Percentiles rank a stretch among this genome's conserved stretches.
These are phyloP conservation scores for Stenoptilia bipunctidactyla DNA, from an alignment of 2,888 invertebrate species.

Conservation along the genomic window DNA sequence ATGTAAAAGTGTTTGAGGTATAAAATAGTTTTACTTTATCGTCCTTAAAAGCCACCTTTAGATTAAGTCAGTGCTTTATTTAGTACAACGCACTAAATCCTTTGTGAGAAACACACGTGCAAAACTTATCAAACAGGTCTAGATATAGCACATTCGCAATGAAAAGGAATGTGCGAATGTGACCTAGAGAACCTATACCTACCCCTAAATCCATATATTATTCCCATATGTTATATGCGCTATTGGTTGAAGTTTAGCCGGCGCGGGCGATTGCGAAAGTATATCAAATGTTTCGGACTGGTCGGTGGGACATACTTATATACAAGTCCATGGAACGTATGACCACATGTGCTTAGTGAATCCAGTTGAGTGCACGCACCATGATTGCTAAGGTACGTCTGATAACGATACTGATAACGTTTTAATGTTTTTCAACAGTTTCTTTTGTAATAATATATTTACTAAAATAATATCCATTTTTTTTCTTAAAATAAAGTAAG, in stretches of 20 bases:
- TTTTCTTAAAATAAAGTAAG: too few relatives aligned
- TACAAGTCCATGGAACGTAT: conserved; percentile 16
- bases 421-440: too few relatives aligned
- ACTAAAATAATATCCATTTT: too few relatives aligned
- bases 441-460: background rate
- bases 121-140: background rate
- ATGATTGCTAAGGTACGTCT: conserved; percentile 56
- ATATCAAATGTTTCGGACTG: conserved; percentile 38
- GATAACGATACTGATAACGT: conserved; percentile 4
- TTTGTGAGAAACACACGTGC: too few relatives aligned
- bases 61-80: too few relatives aligned
- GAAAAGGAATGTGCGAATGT: background rate
- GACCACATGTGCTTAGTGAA: conserved; percentile 39
- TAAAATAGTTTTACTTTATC: too few relatives aligned
- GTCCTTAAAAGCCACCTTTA: too few relatives aligned
- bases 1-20: too few relatives aligned
- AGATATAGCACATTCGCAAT: background rate
- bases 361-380: conserved; percentile 36
- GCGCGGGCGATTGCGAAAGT: conserved; percentile 40
- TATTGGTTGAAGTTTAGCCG: background rate
- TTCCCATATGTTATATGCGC: conserved; percentile 4
- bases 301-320: conserved; percentile 31
- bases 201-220: conserved; percentile 1
- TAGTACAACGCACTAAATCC: too few relatives aligned
- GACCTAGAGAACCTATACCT: background rate